A percentile compares a stretch with the other conserved stretches of the same genome.
Evolutionary conservation across 2,113 vertebrate genomes (phyloP).

Genomic region (Dinomys branickii): DNA sequence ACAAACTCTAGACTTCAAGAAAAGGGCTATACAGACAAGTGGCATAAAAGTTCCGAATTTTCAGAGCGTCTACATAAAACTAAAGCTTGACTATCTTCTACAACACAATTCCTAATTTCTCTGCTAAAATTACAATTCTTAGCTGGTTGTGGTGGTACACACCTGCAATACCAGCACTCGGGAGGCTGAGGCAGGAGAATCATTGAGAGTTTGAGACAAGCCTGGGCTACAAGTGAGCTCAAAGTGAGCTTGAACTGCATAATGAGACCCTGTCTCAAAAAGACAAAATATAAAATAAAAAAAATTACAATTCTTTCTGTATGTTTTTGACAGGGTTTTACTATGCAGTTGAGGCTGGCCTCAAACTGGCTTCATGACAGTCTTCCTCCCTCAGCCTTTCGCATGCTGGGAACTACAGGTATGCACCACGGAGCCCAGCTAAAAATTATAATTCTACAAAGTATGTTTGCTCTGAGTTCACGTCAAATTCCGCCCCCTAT

Average conservation of each 20-base stretch:
- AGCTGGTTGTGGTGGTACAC: too few relatives aligned
- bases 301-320: background rate
- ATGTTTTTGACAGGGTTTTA: background rate
- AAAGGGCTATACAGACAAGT: background rate
- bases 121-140: background rate
- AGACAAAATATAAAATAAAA: too few relatives aligned
- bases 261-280: too few relatives aligned
- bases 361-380: background rate
- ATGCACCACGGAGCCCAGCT: background rate
- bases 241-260: too few relatives aligned
- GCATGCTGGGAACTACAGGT: background rate
- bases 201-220: too few relatives aligned
- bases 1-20: background rate
- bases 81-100: background rate
- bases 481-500: background rate
- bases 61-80: background rate
- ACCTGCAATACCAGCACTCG: too few relatives aligned
- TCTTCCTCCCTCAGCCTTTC: background rate
- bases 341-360: background rate
- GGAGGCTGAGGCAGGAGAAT: too few relatives aligned
- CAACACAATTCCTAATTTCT: background rate
- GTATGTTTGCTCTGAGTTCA: background rate
- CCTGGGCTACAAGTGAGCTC: too few relatives aligned
- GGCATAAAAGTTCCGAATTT: background rate
- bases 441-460: background rate